These are phyloP conservation scores for Riparia riparia DNA, from an alignment of 2,113 vertebrate species.

Conservation along the genomic window DNA sequence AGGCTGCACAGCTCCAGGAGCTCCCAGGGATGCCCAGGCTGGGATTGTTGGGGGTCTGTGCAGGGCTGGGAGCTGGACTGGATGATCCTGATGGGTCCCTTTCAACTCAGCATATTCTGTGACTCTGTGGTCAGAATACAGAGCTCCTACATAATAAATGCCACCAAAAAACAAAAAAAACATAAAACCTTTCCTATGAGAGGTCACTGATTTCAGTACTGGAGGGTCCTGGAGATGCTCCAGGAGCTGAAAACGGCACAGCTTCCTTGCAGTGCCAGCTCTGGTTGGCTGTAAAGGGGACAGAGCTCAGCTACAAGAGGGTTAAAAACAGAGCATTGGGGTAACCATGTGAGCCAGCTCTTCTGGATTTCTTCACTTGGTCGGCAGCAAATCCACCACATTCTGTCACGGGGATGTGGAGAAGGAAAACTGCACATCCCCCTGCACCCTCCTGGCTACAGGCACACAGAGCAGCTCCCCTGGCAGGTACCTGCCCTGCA, in stretches of 20 bases:
- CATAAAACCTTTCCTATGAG: background rate
- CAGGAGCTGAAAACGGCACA: background rate
- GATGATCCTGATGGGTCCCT: accelerated
- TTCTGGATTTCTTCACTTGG: background rate
- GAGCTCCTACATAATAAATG: background rate
- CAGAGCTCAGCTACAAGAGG: background rate
- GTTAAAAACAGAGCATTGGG: background rate
- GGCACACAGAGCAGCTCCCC: background rate
- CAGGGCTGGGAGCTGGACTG: accelerated
- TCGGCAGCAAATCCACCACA: background rate
- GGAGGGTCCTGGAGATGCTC: background rate
- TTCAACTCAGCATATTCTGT: background rate
- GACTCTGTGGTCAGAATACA: background rate
- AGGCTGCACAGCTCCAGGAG: background rate
- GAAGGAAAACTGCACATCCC: background rate
- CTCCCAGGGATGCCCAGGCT: background rate
- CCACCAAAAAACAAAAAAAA: background rate
- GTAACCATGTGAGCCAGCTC: background rate
- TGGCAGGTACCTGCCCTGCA: background rate
- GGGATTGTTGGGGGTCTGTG: background rate
- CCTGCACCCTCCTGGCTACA: background rate
- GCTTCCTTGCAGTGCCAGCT: background rate
- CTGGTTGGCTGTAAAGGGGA: background rate
- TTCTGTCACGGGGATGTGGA: accelerated
- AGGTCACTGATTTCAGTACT: background rate